Conservation (phyloP, 2,113 vertebrate species). For the Leptosomus discolor region DNA sequence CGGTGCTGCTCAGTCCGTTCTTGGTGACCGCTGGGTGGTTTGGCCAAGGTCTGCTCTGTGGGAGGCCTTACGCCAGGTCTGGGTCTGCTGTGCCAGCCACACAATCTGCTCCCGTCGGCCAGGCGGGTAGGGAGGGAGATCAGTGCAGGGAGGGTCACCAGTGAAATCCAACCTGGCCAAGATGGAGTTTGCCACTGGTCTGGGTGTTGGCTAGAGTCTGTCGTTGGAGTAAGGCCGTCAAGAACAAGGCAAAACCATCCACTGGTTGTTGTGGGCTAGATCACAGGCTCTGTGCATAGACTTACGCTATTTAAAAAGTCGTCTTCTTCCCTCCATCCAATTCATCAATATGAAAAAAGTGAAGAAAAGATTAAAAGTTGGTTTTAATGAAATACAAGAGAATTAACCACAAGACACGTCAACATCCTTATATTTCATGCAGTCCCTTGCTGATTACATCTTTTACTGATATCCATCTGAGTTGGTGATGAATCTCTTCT, state of each 20-base stretch:
- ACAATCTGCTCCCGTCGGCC: neutral
- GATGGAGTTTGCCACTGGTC: neutral
- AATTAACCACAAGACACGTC: neutral
- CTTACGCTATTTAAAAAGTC: neutral
- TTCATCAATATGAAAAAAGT: neutral
- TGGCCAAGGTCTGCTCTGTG: neutral
- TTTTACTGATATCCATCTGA: neutral
- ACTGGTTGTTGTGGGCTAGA: neutral
- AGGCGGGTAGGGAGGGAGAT: too few relatives aligned
- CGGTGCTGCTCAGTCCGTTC: neutral
- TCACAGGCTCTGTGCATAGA: neutral
- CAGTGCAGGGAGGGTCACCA: neutral
- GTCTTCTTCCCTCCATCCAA: neutral
- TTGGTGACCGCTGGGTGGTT: neutral
- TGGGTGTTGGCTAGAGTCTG: neutral
- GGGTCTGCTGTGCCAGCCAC: fast-evolving
- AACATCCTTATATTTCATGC: neutral
- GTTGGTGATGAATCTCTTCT: neutral
- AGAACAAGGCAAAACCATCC: neutral
- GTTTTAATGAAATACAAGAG: neutral
- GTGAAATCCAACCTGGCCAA: neutral
- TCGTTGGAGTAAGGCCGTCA: neutral
- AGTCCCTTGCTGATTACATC: neutral
- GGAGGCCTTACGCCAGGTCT: neutral
- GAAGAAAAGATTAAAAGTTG: neutral